Evolutionary conservation across 2,888 invertebrate genomes (phyloP).

Genomic region (Boloria selene): DNA sequence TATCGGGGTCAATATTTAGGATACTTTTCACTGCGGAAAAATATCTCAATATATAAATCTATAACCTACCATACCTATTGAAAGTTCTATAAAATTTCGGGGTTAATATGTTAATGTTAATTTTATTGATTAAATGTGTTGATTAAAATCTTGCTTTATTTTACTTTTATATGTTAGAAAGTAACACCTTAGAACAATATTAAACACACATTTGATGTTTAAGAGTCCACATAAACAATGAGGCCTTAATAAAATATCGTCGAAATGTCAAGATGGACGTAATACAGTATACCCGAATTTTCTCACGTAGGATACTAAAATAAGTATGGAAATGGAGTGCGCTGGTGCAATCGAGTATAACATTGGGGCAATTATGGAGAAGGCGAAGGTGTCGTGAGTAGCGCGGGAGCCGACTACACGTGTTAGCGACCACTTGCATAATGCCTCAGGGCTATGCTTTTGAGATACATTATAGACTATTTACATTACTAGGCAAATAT

Average conservation of each 20-base stretch:
- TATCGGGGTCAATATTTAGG: too few species aligned
- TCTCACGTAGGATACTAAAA: slow-evolving; percentile 35
- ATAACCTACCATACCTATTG: too few species aligned
- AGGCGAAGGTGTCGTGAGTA: slow-evolving; percentile 68
- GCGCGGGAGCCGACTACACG: slow-evolving; percentile 65
- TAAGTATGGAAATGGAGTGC: slow-evolving; percentile 35
- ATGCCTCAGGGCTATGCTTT: slow-evolving; percentile 66
- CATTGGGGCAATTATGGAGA: slow-evolving; percentile 72
- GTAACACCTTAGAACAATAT: slow-evolving; percentile 2
- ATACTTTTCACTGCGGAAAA: too few species aligned
- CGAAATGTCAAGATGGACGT: slow-evolving; percentile 13
- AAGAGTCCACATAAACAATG: slow-evolving; percentile 8
- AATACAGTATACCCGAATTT: slow-evolving; percentile 32
- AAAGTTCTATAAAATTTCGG: too few species aligned
- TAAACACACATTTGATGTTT: background rate
- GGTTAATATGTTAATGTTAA: too few species aligned
- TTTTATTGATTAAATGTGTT: too few species aligned
- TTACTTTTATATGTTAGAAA: background rate
- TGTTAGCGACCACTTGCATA: slow-evolving; percentile 73
- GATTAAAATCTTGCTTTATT: too few species aligned
- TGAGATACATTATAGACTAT: slow-evolving; percentile 5
- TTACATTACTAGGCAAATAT: slow-evolving; percentile 3
- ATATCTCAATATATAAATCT: too few species aligned
- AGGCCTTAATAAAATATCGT: slow-evolving; percentile 11
- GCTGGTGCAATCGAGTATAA: slow-evolving; percentile 38